phyloP scores from a whole-genome alignment of 2,888 invertebrate species.

The Nemurella pictetii region DNA sequence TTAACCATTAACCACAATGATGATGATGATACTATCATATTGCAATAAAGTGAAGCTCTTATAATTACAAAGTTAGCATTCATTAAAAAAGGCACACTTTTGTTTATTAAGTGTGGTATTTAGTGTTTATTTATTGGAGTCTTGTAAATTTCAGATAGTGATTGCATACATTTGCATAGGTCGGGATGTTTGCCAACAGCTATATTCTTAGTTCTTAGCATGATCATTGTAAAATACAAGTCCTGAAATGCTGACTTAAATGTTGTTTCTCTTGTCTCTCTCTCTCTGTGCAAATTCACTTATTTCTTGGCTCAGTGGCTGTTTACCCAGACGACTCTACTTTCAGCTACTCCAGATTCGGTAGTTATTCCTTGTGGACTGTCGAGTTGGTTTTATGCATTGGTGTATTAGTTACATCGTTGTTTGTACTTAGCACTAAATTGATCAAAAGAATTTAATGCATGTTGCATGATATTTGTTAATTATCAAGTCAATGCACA shows the following conservation, averaged over 20 bases:
- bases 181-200: too few relatives aligned
- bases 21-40: too few relatives aligned
- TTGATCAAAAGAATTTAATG: background rate
- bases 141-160: too few relatives aligned
- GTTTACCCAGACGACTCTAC: constrained; percentile 21
- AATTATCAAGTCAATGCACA: background rate
- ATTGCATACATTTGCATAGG: too few relatives aligned
- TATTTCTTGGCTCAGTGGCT: constrained; percentile 4
- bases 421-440: background rate
- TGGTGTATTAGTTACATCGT: background rate
- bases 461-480: background rate
- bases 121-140: too few relatives aligned
- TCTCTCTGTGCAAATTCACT: background rate
- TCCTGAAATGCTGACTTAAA: background rate
- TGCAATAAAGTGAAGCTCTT: too few relatives aligned
- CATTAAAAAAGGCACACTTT: too few relatives aligned
- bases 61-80: too few relatives aligned
- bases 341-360: constrained; percentile 23
- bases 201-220: too few relatives aligned
- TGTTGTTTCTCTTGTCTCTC: background rate
- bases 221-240: too few relatives aligned
- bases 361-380: constrained; percentile 6
- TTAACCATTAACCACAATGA: too few relatives aligned
- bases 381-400: background rate
- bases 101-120: too few relatives aligned